Base-by-base conservation (phyloP, 2,113 vertebrate species). In the Odobenus rosmarus region DNA sequence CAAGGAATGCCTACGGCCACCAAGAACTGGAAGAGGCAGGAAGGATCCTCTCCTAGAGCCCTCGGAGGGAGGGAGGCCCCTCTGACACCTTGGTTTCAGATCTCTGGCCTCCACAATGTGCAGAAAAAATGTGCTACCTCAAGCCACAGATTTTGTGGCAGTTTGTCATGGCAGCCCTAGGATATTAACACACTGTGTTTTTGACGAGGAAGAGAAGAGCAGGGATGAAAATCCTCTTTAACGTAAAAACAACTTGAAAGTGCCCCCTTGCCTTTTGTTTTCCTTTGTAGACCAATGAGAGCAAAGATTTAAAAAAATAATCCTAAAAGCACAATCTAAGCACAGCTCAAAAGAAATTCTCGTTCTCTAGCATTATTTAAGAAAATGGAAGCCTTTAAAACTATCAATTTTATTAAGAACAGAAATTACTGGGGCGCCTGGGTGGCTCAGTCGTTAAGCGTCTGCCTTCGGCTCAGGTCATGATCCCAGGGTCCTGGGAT, bases 41-140 rank as follows among this genome's bases (percentile, higher is more conserved):
- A 61, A 51, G 36, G 5, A 7, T 13, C 5, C 14, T 23, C 2
- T 26, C 23, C 16, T 18, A 4, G 16, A 11, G 11, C 4, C 8
- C 16, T 8, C 0, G 0, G 16, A 26, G 36, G 71, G 16, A 26
- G 19, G 0, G 3, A 0, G 3, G 1, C 5, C 33, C n/a, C 14
- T 15, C 31, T 5, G 9, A 33, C 1, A 14, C 3, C 39, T 7
- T 31, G 5, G 42, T 24, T 94, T 46, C 26, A 91, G 57, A 28
- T 11, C 18, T 19, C 51, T 13, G 31, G 11, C 12, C 39, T 46
- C 55, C 36, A 88, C 74, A 81, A 21, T 3, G 23, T 5, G 21
- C 3, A 24, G 16, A 31, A 53, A 7, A 18, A 4, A 10, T 1
- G 46, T 71, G 31, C 26, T 79, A 42, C 13, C 21, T 59, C 61